Evolutionary conservation across 2,888 invertebrate species (phyloP).

Genomic region (Sycophila texana): DNA sequence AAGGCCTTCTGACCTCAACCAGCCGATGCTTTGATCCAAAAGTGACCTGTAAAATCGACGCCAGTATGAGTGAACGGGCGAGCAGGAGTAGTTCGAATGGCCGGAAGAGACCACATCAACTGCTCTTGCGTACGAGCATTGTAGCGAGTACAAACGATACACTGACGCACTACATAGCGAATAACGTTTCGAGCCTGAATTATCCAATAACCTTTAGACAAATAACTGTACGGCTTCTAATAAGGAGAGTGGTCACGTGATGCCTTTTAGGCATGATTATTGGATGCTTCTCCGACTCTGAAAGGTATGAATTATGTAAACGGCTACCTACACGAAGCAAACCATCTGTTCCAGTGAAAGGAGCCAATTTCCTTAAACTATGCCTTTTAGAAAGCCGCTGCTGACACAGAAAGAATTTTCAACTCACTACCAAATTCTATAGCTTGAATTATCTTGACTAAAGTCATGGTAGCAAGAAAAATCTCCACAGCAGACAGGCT

Average conservation of each 20-base stretch:
- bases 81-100: slow-evolving; percentile 59
- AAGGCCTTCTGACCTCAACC: slow-evolving; percentile 49
- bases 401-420: no score
- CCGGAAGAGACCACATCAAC: slow-evolving; percentile 67
- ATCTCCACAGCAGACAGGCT: not conserved
- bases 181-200: not conserved
- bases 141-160: slow-evolving; percentile 6
- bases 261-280: slow-evolving; percentile 1
- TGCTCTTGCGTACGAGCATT: slow-evolving; percentile 57
- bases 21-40: slow-evolving; percentile 24
- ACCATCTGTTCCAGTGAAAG: not conserved
- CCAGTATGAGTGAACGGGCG: slow-evolving; percentile 57
- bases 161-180: not conserved
- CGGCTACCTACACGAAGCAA: slow-evolving; percentile 13
- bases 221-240: not conserved
- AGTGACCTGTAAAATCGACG: slow-evolving; percentile 64
- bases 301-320: not conserved
- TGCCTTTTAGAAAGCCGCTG: no score
- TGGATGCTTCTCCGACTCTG: not conserved
- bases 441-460: not conserved
- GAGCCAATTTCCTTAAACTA: not conserved
- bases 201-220: not conserved
- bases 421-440: not conserved
- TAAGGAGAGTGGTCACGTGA: not conserved
- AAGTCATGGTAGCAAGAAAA: not conserved